Conservation (phyloP, 2,888 invertebrate genomes). For the Xestobium rufovillosum region DNA sequence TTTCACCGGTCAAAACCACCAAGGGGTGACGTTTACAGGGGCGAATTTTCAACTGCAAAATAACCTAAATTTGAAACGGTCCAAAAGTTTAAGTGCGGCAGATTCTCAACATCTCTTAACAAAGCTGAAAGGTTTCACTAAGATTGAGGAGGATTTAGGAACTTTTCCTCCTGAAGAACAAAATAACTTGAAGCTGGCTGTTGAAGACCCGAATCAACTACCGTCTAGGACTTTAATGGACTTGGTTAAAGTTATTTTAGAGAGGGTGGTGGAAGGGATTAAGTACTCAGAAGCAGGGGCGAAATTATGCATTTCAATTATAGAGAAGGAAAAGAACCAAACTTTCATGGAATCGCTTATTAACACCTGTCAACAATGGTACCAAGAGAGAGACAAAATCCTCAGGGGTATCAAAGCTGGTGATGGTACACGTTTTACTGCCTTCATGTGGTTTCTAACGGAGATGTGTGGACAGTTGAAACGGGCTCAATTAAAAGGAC, state of each 20-base stretch:
- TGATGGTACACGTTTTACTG: slow-evolving; percentile 63
- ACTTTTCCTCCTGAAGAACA: slow-evolving; percentile 68
- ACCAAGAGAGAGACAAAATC: slow-evolving; percentile 71
- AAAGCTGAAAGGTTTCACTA: slow-evolving; percentile 56
- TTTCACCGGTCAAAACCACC: slow-evolving; percentile 45
- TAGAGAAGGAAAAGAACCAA: slow-evolving; percentile 79
- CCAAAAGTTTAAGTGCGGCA: slow-evolving; percentile 73
- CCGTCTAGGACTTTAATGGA: slow-evolving; percentile 73
- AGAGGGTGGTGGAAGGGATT: slow-evolving; percentile 67
- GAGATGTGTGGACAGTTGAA: slow-evolving; percentile 88
- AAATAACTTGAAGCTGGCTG: slow-evolving; percentile 64
- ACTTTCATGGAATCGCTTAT: slow-evolving; percentile 83
- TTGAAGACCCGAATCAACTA: slow-evolving; percentile 75
- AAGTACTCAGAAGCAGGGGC: slow-evolving; percentile 78
- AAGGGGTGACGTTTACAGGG: slow-evolving; percentile 12
- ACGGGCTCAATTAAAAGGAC: slow-evolving; percentile 51
- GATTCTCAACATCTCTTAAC: slow-evolving; percentile 62
- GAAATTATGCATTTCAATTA: slow-evolving; percentile 76
- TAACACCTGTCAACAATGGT: slow-evolving; percentile 79
- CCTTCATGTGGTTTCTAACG: slow-evolving; percentile 83
- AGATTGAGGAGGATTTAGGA: slow-evolving; percentile 68
- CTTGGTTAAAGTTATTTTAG: slow-evolving; percentile 72
- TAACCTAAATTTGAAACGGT: slow-evolving; percentile 58
- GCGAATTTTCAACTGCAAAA: slow-evolving; percentile 28
- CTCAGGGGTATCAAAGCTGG: slow-evolving; percentile 49